phyloP scores from a whole-genome alignment of 2,888 invertebrate species.

The Xylophagus ater region DNA sequence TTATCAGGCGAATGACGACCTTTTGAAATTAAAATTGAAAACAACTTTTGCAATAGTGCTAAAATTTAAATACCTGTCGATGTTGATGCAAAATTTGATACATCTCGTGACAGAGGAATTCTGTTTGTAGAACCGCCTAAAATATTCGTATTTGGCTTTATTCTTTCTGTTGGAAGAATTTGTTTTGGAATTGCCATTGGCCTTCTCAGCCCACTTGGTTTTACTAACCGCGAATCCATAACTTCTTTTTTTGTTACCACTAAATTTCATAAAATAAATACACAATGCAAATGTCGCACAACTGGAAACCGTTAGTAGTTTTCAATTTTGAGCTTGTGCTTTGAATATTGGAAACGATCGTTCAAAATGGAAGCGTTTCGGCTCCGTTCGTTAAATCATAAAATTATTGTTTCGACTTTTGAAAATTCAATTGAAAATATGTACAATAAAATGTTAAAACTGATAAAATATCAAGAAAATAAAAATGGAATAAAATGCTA shows the following conservation, averaged over 20 bases:
- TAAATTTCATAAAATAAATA: constrained; percentile 3
- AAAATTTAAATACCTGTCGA: constrained; percentile 23
- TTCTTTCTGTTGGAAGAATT: constrained; percentile 33
- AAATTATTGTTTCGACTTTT: too few species aligned
- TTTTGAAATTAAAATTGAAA: neutral
- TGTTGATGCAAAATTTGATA: constrained; percentile 16
- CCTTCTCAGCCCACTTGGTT: constrained; percentile 29
- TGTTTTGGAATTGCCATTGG: constrained; percentile 24
- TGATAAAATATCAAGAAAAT: too few species aligned
- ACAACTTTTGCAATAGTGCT: neutral
- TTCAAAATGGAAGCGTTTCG: neutral
- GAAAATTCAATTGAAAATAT: too few species aligned
- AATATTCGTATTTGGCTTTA: constrained; percentile 22
- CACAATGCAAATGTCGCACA: neutral
- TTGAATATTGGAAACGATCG: neutral
- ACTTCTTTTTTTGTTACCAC: neutral
- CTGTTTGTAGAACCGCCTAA: constrained; percentile 7
- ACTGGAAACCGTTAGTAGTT: constrained; percentile 7
- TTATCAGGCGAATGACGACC: constrained; percentile 29
- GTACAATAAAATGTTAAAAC: too few species aligned
- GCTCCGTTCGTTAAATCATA: neutral
- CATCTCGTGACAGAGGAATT: constrained; percentile 21
- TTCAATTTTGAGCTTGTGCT: constrained; percentile 3
- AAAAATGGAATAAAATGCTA: too few species aligned
- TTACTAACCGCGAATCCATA: constrained; percentile 45